Evolutionary conservation across 2,113 vertebrate genomes (phyloP).

Genomic region (Boulengeromyrus knoepffleri): DNA sequence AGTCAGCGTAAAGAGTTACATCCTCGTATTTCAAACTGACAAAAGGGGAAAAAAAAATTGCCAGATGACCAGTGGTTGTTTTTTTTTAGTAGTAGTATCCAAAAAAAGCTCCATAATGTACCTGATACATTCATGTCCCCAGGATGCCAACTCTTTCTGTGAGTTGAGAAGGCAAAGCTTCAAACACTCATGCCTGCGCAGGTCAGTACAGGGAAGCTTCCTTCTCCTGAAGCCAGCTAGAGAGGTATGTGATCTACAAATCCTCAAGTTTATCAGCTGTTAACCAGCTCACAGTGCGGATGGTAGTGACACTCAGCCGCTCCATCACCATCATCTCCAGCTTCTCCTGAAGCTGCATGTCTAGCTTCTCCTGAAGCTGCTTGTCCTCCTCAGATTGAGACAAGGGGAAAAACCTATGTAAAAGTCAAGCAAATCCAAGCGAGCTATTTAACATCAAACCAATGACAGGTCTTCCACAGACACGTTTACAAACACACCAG

Average conservation of each 20-base stretch:
- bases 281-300: neutral
- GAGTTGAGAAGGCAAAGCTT: constrained; percentile 90
- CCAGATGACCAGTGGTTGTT: neutral
- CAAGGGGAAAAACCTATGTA: neutral
- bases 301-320: constrained; percentile 75
- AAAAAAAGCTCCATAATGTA: constrained; percentile 24
- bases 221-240: constrained; percentile 64
- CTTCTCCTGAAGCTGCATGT: constrained; percentile 72
- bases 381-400: constrained; percentile 91
- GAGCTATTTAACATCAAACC: neutral
- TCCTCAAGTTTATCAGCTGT: neutral
- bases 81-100: neutral
- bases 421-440: neutral
- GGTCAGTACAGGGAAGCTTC: constrained; percentile 73
- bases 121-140: constrained; percentile 95
- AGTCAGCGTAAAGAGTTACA: neutral
- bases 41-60: neutral
- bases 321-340: constrained; percentile 87
- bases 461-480: neutral
- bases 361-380: constrained; percentile 64
- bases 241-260: neutral
- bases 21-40: neutral
- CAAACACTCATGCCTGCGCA: constrained; percentile 85
- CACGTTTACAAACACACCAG: neutral
- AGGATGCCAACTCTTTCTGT: constrained; percentile 90